These are phyloP conservation scores for Volucella zonaria DNA, from an alignment of 2,888 invertebrate species.

Conservation along the genomic window DNA sequence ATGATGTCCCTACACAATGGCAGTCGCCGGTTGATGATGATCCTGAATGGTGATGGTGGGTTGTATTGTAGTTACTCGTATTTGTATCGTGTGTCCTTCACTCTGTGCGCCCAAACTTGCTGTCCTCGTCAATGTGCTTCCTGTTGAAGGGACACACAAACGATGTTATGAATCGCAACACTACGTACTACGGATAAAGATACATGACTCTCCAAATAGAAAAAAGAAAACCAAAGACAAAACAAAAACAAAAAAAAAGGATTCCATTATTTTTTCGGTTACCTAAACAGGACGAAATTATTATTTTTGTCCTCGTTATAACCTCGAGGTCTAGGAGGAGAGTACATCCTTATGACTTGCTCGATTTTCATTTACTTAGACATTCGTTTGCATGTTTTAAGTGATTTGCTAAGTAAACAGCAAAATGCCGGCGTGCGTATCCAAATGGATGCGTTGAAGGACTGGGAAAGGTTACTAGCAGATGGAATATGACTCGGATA, in stretches of 20 bases:
- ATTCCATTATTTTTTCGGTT: not conserved
- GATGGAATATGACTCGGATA: too few species aligned
- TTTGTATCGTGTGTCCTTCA: slow-evolving; percentile 27
- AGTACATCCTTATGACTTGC: not conserved
- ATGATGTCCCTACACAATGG: slow-evolving; percentile 65
- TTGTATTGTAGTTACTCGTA: slow-evolving; percentile 3
- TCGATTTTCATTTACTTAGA: slow-evolving; percentile 36
- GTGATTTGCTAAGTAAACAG: slow-evolving; percentile 55
- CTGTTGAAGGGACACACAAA: slow-evolving; percentile 56
- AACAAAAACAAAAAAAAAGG: not conserved
- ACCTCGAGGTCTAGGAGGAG: slow-evolving; percentile 1
- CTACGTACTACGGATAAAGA: slow-evolving; percentile 5
- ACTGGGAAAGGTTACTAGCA: too few species aligned
- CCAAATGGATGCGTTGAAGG: too few species aligned
- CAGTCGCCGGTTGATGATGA: slow-evolving; percentile 68
- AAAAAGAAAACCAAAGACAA: slow-evolving; percentile 4
- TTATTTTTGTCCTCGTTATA: slow-evolving; percentile 43
- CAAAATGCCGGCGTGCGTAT: not conserved
- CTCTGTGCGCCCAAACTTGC: slow-evolving; percentile 35
- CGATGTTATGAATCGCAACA: slow-evolving; percentile 40
- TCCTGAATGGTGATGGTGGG: not conserved
- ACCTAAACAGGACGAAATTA: slow-evolving; percentile 16
- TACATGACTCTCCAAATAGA: slow-evolving; percentile 5
- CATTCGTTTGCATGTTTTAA: slow-evolving; percentile 49
- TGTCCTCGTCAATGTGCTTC: slow-evolving; percentile 60